Evolutionary conservation across 2,113 vertebrate genomes (phyloP).

Genomic region (Upupa epops): DNA sequence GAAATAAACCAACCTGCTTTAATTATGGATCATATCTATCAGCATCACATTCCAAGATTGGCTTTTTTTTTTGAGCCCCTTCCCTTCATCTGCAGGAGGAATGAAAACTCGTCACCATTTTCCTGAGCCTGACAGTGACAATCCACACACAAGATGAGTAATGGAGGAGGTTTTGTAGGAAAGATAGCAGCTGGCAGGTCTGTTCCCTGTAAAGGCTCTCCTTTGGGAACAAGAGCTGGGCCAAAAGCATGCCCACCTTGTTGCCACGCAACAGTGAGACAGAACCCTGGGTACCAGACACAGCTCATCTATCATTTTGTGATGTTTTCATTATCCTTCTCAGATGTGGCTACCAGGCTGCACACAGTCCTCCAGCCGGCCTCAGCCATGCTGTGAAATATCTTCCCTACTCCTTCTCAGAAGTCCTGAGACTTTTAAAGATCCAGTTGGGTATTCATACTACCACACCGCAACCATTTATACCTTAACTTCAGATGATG

Average conservation of each 20-base stretch:
- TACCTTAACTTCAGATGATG: neutral
- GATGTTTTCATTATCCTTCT: neutral
- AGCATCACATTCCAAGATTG: no score
- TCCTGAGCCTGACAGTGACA: neutral
- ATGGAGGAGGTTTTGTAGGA: neutral
- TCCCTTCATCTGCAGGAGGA: neutral
- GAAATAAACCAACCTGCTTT: neutral
- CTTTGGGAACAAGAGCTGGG: neutral
- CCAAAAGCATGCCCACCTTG: neutral
- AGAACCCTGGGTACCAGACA: neutral
- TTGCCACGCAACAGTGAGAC: neutral
- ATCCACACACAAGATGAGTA: accelerated
- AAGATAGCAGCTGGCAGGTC: neutral
- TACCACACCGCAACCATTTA: neutral
- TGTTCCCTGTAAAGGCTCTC: neutral
- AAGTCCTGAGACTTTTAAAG: neutral
- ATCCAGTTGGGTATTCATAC: neutral
- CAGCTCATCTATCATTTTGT: neutral
- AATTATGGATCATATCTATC: neutral
- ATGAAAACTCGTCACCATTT: neutral
- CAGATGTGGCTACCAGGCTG: neutral
- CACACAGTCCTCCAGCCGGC: neutral
- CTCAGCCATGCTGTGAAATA: neutral
- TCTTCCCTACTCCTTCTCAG: neutral
- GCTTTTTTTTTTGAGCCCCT: neutral